These are phyloP conservation scores for Helicolenus hilgendorfi DNA, from an alignment of 2,797 vertebrate genomes.

Conservation along the genomic window DNA sequence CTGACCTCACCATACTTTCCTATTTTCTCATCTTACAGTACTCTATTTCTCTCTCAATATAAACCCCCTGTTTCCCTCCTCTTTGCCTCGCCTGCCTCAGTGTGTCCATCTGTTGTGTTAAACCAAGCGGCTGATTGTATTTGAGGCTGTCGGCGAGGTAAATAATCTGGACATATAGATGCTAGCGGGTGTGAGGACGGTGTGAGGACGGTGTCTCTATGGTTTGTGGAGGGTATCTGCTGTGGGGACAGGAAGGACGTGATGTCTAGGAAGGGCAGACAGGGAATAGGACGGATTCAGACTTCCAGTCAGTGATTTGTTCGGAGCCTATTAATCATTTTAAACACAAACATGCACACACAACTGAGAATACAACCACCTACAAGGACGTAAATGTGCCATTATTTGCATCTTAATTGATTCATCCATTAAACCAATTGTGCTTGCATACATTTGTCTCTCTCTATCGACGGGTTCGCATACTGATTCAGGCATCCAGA, in stretches of 20 bases:
- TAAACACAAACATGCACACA: conserved; percentile 2
- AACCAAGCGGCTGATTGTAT: conserved; percentile 69
- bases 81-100: conserved; percentile 40
- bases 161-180: conserved; percentile 42
- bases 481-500: conserved; percentile 52
- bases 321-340: conserved; percentile 48
- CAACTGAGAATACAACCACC: conserved; percentile 1
- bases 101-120: conserved; percentile 78
- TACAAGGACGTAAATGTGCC: conserved; percentile 1
- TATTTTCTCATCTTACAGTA: conserved; percentile 23
- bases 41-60: conserved; percentile 19
- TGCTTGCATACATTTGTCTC: neutral
- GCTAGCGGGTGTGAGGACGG: conserved; percentile 2
- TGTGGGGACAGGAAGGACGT: neutral
- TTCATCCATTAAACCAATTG: conserved; percentile 8
- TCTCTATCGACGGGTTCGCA: conserved; percentile 18
- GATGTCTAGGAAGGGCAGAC: conserved; percentile 16
- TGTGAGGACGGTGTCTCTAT: neutral
- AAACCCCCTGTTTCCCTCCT: conserved; percentile 21
- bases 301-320: conserved; percentile 4
- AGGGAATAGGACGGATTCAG: conserved; percentile 7
- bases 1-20: conserved; percentile 46
- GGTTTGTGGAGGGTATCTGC: neutral
- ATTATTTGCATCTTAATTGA: conserved; percentile 19
- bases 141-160: conserved; percentile 53